A percentile compares a stretch with the other conserved stretches of the same genome.
Conservation (phyloP, 2,797 vertebrate species). For the Trachops cirrhosus region DNA sequence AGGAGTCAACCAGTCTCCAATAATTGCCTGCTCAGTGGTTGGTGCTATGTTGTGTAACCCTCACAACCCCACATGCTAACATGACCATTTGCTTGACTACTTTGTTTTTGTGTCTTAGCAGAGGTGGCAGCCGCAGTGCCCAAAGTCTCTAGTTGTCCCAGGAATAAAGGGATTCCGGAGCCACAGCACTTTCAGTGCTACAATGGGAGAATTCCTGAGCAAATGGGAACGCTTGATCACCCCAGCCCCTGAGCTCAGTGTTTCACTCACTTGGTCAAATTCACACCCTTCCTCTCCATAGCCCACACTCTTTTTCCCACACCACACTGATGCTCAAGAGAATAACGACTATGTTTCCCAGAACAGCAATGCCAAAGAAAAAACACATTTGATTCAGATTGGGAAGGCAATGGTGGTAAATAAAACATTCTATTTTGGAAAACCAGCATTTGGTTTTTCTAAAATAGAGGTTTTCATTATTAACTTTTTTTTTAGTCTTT, state of each 20-base stretch:
- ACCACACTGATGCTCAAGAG: neutral
- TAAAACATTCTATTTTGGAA: neutral
- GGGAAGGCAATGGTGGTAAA: neutral
- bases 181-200: neutral
- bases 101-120: neutral
- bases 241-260: neutral
- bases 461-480: conserved; percentile 9
- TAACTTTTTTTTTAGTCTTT: neutral
- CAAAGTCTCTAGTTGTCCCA: neutral
- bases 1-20: neutral
- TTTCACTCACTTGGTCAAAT: neutral
- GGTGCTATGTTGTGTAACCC: neutral
- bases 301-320: neutral
- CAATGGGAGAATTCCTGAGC: neutral
- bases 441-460: conserved; percentile 4
- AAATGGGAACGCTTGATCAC: neutral
- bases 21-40: neutral
- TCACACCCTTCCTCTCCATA: neutral
- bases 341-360: neutral
- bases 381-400: neutral
- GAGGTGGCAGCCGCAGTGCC: neutral
- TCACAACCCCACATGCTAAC: neutral
- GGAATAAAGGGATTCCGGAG: neutral
- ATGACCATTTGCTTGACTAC: neutral
- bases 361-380: neutral